A percentile compares a stretch with the other conserved stretches of the same genome.
Evolutionary conservation across 2,113 vertebrate genomes (phyloP).

Genomic region (Glaucidium brasilianum): DNA sequence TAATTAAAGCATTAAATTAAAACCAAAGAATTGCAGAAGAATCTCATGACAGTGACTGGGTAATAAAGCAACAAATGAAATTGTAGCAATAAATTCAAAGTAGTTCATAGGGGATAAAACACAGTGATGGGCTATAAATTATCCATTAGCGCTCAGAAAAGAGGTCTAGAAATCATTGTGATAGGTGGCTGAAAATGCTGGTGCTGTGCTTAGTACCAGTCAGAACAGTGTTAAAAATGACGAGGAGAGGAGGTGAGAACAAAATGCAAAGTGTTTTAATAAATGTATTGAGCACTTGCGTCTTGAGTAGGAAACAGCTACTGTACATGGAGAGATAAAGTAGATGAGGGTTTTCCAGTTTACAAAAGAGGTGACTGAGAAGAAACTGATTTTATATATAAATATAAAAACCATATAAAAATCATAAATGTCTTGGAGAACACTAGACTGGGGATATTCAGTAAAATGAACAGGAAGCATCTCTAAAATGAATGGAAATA

Average conservation of each 20-base stretch:
- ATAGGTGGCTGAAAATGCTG: neutral
- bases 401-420: neutral
- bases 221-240: neutral
- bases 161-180: neutral
- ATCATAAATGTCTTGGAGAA: neutral
- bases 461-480: neutral
- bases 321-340: neutral
- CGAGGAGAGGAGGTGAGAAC: neutral
- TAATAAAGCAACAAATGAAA: constrained; percentile 38
- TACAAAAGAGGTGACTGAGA: neutral
- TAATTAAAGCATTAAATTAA: constrained; percentile 52
- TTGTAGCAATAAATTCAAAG: constrained; percentile 30
- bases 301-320: neutral
- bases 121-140: constrained; percentile 10
- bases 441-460: neutral
- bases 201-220: neutral
- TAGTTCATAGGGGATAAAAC: neutral
- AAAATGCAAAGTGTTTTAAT: neutral
- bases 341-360: neutral
- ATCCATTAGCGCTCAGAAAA: constrained; percentile 22
- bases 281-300: neutral
- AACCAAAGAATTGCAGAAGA: neutral
- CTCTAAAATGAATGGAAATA: neutral
- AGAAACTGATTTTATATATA: neutral
- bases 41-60: neutral